Base-by-base conservation (phyloP, 2,113 vertebrate genomes). In the Odocoileus hemionus region DNA sequence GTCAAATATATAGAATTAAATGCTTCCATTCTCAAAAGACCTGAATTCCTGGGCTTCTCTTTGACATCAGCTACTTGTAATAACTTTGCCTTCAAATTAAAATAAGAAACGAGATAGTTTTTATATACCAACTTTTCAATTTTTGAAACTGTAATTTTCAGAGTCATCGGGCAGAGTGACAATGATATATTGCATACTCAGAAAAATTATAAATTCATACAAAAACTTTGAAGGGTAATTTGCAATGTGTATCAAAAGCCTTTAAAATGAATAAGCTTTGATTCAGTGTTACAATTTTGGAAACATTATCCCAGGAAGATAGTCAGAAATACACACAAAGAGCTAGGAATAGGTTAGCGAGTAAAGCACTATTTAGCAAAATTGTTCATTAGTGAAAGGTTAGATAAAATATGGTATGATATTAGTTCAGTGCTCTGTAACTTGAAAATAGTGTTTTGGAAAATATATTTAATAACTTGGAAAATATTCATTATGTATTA, bases 261-360 rank as follows among this genome's bases (percentile, higher is more conserved):
- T 97, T 96, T 95, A 90, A 87, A 85, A 57, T 85, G 57, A 87
- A 36, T 87, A 70, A 84, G 54, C 3, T 80, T 82, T 80, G 33
- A 91, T 67, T 7, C 5, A 60, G 2, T 5, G 61, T 85, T 95
- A 80, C 19, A 15, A 36, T 86, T 96, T 67, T 86, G 74, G 30
- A 89, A 57, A 70, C 2, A n/a, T 83, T 74, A 78, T 57, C 50
- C 28, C 57, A 86, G 19, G 17, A 92, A 92, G 83, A 33, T 85
- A 67, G 87, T 76, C 4, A 61, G 28, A 90, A 90, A 86, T 78
- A 87, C 58, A 16, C 21, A 88, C 6, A 84, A 67, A 96, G 50
- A 83, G 52, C 25, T 23, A 57, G 14, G 28, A 94, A 11, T 55
- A 57, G 11, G 1, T 52, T 88, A 89, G 3, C 6, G 15, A 67